phyloP scores from a whole-genome alignment of 2,797 vertebrate species.

The Avahi laniger region DNA sequence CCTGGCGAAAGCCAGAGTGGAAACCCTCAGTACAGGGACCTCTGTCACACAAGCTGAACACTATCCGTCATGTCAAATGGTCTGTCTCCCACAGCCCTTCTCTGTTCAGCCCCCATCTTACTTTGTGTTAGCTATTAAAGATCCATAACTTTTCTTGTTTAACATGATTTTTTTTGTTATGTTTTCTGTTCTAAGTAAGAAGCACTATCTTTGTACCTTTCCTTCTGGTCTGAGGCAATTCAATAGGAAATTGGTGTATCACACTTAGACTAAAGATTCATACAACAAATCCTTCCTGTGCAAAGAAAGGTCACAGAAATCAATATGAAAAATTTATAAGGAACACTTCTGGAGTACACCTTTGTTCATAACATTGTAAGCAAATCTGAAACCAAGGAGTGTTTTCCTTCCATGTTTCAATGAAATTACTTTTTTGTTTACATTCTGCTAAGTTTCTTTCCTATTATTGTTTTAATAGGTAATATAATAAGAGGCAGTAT shows the following conservation, averaged over 20 bases:
- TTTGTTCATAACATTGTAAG: not conserved
- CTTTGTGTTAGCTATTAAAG: not conserved
- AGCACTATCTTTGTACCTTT: slow-evolving; percentile 71
- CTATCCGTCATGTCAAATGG: too few relatives aligned
- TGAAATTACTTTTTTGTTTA: not conserved
- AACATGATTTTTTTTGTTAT: slow-evolving; percentile 37
- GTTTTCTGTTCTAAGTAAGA: slow-evolving; percentile 40
- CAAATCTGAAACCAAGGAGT: not conserved
- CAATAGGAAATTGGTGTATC: slow-evolving; percentile 65
- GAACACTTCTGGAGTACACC: not conserved
- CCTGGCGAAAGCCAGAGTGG: not conserved
- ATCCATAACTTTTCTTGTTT: not conserved
- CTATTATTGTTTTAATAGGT: not conserved
- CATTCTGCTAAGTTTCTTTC: not conserved
- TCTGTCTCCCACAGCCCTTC: not conserved
- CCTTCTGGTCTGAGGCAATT: slow-evolving; percentile 66
- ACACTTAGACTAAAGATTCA: slow-evolving; percentile 52
- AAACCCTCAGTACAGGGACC: not conserved
- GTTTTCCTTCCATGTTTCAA: not conserved
- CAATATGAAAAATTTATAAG: slow-evolving; percentile 57
- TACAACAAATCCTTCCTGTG: slow-evolving; percentile 48
- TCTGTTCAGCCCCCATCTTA: not conserved
- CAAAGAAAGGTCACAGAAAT: slow-evolving; percentile 71
- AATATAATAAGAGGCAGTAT: not conserved
- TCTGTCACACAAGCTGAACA: not conserved